Evolutionary conservation across 2,888 invertebrate genomes (phyloP).

Genomic region (Leuctra nigra): DNA sequence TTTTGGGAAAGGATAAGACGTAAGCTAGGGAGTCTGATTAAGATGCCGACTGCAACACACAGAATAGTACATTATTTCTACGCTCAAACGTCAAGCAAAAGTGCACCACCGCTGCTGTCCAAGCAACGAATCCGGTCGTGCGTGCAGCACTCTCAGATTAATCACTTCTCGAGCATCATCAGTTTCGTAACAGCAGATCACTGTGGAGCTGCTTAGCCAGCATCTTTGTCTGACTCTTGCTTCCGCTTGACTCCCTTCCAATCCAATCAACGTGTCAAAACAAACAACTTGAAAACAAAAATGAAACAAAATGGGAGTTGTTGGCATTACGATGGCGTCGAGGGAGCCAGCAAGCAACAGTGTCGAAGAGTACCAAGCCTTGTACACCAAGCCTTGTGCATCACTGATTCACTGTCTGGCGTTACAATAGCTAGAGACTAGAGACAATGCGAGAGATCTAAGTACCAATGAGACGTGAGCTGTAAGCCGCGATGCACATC

Average conservation of each 20-base stretch:
- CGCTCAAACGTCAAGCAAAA: neutral
- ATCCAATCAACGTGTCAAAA: no score
- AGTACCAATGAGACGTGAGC: no score
- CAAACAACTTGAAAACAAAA: no score
- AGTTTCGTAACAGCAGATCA: neutral
- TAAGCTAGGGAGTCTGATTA: conserved; percentile 20
- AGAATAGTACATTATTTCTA: conserved; percentile 1
- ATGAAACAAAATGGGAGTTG: no score
- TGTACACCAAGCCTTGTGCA: neutral
- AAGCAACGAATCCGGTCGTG: no score
- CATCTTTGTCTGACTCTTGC: neutral
- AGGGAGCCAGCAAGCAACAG: conserved; percentile 29
- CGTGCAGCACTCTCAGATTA: no score
- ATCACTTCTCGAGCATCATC: no score
- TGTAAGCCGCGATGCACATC: no score
- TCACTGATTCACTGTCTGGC: neutral
- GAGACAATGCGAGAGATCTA: neutral
- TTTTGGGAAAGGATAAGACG: conserved; percentile 1
- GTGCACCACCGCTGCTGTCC: no score
- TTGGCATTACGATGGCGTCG: conserved; percentile 12
- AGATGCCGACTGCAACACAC: conserved; percentile 20
- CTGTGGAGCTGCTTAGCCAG: neutral
- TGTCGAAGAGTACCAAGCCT: no score
- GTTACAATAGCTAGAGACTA: neutral
- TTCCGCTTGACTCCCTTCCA: neutral